Conservation (phyloP, 2,888 invertebrate genomes). For the Frankliniella fusca region DNA sequence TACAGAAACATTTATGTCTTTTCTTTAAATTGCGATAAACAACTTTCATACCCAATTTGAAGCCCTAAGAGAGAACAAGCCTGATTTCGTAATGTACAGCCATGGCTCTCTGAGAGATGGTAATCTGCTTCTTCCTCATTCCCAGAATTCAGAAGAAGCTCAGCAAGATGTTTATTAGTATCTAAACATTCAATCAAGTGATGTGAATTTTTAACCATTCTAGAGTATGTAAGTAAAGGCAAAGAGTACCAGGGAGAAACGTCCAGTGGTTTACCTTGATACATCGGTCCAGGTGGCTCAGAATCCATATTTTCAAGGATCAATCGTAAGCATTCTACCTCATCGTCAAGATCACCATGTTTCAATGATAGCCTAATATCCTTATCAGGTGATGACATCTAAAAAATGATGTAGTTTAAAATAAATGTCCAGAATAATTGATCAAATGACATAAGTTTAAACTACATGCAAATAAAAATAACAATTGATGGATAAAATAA, state of each 20-base stretch:
- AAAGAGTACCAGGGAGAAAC: background rate
- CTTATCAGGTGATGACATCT: no score
- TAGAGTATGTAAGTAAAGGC: background rate
- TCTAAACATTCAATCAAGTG: constrained; percentile 30
- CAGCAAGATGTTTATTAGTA: constrained; percentile 34
- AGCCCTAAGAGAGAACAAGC: background rate
- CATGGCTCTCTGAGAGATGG: constrained; percentile 38
- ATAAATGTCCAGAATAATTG: no score
- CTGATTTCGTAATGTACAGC: constrained; percentile 26
- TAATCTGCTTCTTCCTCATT: constrained; percentile 36
- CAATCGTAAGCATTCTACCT: background rate
- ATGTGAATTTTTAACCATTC: background rate
- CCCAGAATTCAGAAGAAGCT: constrained; percentile 32
- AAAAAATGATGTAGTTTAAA: no score
- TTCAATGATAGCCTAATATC: no score
- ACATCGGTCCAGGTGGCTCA: background rate
- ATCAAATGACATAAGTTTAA: no score
- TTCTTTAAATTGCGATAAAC: no score
- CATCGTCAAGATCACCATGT: no score
- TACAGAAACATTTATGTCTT: no score
- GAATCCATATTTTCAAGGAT: background rate
- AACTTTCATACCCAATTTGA: background rate
- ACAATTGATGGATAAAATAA: no score
- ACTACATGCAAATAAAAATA: no score
- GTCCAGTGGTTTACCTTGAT: background rate